Evolutionary conservation across 2,888 invertebrate genomes (phyloP).

Genomic region (Erynnis tages): DNA sequence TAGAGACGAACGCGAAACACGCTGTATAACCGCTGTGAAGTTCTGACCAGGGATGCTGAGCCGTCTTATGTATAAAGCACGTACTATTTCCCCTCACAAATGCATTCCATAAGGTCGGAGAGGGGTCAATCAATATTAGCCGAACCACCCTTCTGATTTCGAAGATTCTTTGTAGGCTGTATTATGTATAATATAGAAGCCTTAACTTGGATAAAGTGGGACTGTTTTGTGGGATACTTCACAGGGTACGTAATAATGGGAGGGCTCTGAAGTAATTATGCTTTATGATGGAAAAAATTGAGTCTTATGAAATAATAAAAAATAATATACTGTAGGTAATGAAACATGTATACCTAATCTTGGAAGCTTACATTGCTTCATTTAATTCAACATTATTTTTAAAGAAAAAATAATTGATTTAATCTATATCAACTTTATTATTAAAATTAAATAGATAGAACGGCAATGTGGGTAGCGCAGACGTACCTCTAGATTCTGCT

Average conservation of each 20-base stretch:
- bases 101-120: constrained; percentile 6
- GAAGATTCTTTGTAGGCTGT: constrained; percentile 32
- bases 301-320: too few relatives aligned
- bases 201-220: constrained; percentile 36
- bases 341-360: too few relatives aligned
- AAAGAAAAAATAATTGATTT: too few relatives aligned
- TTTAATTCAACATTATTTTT: too few relatives aligned
- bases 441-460: too few relatives aligned
- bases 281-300: neutral
- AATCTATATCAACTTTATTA: too few relatives aligned
- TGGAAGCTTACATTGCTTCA: too few relatives aligned
- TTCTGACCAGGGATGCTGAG: constrained; percentile 20
- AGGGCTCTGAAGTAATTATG: neutral
- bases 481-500: too few relatives aligned
- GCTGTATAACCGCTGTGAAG: constrained; percentile 21
- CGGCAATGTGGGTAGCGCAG: too few relatives aligned
- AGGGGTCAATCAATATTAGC: constrained; percentile 19
- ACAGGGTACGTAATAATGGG: neutral
- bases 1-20: constrained; percentile 29
- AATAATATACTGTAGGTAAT: too few relatives aligned
- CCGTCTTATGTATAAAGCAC: constrained; percentile 15
- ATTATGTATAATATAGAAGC: constrained; percentile 33
- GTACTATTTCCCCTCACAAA: constrained; percentile 6
- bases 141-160: constrained; percentile 32
- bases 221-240: constrained; percentile 9